A percentile compares a stretch with the other conserved stretches of the same genome.
Evolutionary conservation across 2,113 vertebrate species (phyloP).

Genomic region (Indri indri): DNA sequence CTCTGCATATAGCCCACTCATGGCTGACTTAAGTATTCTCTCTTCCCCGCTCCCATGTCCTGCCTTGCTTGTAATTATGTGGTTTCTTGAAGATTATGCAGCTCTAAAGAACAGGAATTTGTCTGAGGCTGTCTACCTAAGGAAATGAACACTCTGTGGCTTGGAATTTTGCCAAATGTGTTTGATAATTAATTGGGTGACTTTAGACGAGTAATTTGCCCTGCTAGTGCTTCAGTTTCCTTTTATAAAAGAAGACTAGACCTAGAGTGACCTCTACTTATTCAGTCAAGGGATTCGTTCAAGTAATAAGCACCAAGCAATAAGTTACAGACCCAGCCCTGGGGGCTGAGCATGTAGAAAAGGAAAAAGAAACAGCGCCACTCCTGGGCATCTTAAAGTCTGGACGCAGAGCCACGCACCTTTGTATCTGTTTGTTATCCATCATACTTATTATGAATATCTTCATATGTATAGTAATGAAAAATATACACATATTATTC

Average conservation of each 20-base stretch:
- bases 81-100: background rate
- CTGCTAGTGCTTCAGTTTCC: conserved; percentile 44
- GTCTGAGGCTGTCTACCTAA: background rate
- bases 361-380: background rate
- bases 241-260: conserved; percentile 59
- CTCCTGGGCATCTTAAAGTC: background rate
- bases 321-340: background rate
- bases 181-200: conserved; percentile 72
- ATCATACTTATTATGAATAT: background rate
- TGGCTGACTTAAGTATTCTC: background rate
- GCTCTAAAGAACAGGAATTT: conserved; percentile 7
- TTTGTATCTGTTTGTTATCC: background rate
- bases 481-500: background rate
- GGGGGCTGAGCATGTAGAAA: background rate
- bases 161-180: conserved; percentile 49
- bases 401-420: background rate
- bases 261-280: conserved; percentile 38
- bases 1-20: background rate
- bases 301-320: conserved; percentile 16
- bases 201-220: conserved; percentile 67
- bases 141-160: conserved; percentile 6
- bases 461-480: background rate
- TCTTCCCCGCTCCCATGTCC: background rate
- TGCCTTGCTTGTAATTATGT: background rate
- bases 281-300: conserved; percentile 51